Evolutionary conservation across 2,888 invertebrate genomes (phyloP).

Genomic region (Dioctria rufipes): DNA sequence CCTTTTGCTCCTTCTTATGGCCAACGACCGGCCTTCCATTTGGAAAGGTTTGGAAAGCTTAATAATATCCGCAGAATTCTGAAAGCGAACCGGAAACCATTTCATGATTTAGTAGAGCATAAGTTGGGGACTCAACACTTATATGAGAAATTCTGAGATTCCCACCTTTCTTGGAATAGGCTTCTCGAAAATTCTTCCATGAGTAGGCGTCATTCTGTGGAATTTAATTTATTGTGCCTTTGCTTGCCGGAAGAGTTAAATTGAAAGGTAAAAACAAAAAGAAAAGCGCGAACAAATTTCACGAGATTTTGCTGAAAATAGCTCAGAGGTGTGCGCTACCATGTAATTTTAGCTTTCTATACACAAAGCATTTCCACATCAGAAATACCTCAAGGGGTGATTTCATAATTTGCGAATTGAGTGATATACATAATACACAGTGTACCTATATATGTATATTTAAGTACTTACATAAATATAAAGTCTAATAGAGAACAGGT

Average conservation of each 20-base stretch:
- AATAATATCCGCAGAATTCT: slow-evolving; percentile 14
- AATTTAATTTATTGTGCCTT: slow-evolving; percentile 26
- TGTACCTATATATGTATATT: no score
- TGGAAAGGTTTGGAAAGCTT: neutral
- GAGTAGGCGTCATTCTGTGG: neutral
- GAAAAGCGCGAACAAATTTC: slow-evolving; percentile 8
- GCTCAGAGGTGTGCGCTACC: neutral
- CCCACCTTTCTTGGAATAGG: slow-evolving; percentile 14
- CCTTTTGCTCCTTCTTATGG: neutral
- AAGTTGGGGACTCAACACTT: neutral
- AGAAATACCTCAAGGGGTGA: neutral
- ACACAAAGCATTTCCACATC: slow-evolving; percentile 7
- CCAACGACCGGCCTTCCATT: slow-evolving; percentile 10
- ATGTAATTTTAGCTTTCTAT: neutral
- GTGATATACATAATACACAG: no score
- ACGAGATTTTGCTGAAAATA: slow-evolving; percentile 7
- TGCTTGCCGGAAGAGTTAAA: slow-evolving; percentile 6
- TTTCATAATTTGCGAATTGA: no score
- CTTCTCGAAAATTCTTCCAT: neutral
- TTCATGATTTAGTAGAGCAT: slow-evolving; percentile 26
- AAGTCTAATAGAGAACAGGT: no score
- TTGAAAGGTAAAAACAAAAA: neutral
- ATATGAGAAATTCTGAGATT: slow-evolving; percentile 29
- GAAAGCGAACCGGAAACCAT: slow-evolving; percentile 29
- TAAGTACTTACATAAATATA: no score